phyloP scores from a whole-genome alignment of 1,140 invertebrate genomes.

The Idris sp. region DNA sequence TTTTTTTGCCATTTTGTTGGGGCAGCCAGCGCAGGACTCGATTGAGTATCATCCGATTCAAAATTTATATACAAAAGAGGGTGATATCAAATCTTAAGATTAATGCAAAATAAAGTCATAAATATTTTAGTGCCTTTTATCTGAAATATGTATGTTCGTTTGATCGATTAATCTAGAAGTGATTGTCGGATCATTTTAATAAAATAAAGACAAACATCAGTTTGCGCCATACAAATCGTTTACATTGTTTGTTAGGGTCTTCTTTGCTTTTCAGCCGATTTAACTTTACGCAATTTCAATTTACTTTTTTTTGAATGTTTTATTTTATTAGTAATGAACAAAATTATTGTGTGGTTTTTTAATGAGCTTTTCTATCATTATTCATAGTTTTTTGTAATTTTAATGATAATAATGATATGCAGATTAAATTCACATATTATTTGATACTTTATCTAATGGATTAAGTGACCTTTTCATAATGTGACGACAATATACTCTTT shows the following conservation, averaged over 20 bases:
- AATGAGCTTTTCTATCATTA: no score
- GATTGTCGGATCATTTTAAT: slow-evolving; percentile 21
- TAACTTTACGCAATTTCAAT: no score
- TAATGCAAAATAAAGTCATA: slow-evolving; percentile 26
- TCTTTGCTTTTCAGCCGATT: slow-evolving; percentile 1
- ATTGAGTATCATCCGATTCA: slow-evolving; percentile 23
- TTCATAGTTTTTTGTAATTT: slow-evolving; percentile 5
- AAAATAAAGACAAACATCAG: slow-evolving; percentile 8
- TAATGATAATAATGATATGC: slow-evolving; percentile 24
- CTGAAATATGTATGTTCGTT: slow-evolving; percentile 42
- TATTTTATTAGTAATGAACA: no score
- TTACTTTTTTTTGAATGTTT: no score
- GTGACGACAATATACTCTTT: slow-evolving; percentile 35
- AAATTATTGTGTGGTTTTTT: no score
- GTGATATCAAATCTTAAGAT: slow-evolving; percentile 46
- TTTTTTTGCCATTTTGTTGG: slow-evolving; percentile 40
- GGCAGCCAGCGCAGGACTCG: slow-evolving; percentile 49
- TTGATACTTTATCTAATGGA: slow-evolving; percentile 36
- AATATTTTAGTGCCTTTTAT: slow-evolving; percentile 43
- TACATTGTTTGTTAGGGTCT: slow-evolving; percentile 4
- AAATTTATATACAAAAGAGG: slow-evolving; percentile 55
- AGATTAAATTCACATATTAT: slow-evolving; percentile 17
- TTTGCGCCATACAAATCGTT: background rate
- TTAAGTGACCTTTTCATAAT: slow-evolving; percentile 51
- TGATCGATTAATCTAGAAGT: slow-evolving; percentile 41